Conservation (phyloP, 2,113 vertebrate genomes). For the Archilochus colubris region DNA sequence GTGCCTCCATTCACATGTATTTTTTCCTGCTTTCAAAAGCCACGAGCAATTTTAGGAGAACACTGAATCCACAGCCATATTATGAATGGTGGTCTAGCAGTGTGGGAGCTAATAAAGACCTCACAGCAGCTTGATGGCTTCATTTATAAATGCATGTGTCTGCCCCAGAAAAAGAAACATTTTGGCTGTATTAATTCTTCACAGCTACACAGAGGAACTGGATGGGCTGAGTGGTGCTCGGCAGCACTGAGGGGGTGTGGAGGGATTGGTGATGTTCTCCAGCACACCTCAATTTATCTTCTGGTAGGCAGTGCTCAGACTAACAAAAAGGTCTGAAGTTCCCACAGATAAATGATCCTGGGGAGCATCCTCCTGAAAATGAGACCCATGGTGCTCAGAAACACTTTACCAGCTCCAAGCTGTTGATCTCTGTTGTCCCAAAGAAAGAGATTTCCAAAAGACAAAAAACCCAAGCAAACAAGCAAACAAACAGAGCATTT, state of each 20-base stretch:
- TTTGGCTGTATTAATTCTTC: not conserved
- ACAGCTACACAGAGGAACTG: not conserved
- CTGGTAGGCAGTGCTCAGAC: not conserved
- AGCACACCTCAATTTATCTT: slow-evolving; percentile 2
- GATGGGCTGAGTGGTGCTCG: not conserved
- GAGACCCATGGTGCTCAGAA: not conserved
- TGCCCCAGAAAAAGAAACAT: not conserved
- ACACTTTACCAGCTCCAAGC: not conserved
- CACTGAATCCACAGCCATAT: not conserved
- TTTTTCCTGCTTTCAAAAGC: not conserved
- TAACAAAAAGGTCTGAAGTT: slow-evolving; percentile 28
- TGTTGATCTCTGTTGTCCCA: not conserved
- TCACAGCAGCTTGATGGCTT: not conserved
- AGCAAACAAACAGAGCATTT: not conserved
- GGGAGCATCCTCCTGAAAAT: slow-evolving; percentile 5
- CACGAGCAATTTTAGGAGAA: not conserved
- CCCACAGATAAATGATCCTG: not conserved
- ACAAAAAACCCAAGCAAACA: not conserved
- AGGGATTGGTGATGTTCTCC: not conserved
- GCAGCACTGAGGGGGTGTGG: not conserved
- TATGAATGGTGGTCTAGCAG: not conserved
- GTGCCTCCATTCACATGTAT: not conserved
- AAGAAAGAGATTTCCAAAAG: not conserved
- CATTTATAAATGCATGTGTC: not conserved
- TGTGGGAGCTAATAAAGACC: not conserved